phyloP scores from a whole-genome alignment of 2,888 invertebrate species.

The Drosophila hamatofila region DNA sequence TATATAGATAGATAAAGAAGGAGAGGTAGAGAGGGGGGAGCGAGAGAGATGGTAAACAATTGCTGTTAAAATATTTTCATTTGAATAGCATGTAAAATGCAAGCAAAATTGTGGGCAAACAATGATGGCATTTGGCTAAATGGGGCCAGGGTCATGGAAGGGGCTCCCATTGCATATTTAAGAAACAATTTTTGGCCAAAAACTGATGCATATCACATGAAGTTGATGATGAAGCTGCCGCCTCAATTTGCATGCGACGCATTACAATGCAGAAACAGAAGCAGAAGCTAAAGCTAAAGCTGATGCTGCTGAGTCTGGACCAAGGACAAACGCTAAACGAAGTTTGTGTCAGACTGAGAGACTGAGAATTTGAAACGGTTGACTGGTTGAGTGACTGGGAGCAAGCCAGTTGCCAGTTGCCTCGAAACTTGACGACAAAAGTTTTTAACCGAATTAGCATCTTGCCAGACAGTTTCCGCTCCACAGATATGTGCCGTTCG shows the following conservation, averaged over 20 bases:
- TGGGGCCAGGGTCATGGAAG: constrained; percentile 32
- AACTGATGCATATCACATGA: constrained; percentile 76
- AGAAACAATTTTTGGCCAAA: constrained; percentile 63
- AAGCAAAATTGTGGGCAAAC: constrained; percentile 22
- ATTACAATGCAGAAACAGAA: constrained; percentile 58
- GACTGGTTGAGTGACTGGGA: constrained; percentile 39
- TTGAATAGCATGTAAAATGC: constrained; percentile 36
- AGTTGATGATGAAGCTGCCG: constrained; percentile 58
- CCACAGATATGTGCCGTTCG: constrained; percentile 39
- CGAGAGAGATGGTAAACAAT: constrained; percentile 5
- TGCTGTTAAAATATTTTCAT: constrained; percentile 29
- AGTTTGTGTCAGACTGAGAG: constrained; percentile 58
- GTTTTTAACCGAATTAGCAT: constrained; percentile 80
- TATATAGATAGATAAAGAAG: background rate
- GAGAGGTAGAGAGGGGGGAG: background rate
- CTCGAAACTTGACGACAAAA: constrained; percentile 77
- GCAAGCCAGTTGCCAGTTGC: constrained; percentile 52
- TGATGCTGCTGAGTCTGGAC: constrained; percentile 8
- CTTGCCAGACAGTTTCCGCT: constrained; percentile 79
- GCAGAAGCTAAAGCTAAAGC: constrained; percentile 2
- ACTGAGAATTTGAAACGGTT: constrained; percentile 26
- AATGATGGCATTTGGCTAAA: constrained; percentile 43
- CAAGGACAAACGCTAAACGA: constrained; percentile 50
- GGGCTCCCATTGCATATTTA: constrained; percentile 60
- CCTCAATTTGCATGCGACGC: constrained; percentile 72